Evolutionary conservation across 2,797 vertebrate genomes (phyloP), one percentile per base, ranked within the genome.

Genomic region (Sebastes elongatus): DNA sequence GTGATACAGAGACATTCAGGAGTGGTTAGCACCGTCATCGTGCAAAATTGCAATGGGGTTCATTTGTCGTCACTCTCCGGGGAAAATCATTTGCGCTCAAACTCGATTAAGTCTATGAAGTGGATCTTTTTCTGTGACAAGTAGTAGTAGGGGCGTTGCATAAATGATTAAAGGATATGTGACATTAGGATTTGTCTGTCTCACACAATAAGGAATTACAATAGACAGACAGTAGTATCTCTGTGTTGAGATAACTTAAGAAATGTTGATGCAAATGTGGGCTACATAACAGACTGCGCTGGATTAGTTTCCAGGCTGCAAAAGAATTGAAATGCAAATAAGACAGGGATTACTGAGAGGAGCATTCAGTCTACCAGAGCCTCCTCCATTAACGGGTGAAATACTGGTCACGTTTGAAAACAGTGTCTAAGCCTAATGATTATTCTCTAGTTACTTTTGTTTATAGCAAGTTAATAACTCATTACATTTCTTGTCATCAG

Each of bases 281-380:
- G 84, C 89, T 78, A 89, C 89, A 92, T 95, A 49, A 93, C 90
- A 95, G 83, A 73, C 81, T 74, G 84, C n/a, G 77, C 81, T 83
- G 94, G 95, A 95, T 95, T 95, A 95, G 87, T 82, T 88, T 86
- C 76, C 80, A 88, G 88, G 87, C 92, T 76, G 88, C 85, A 82
- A 83, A 87, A 94, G 91, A 95, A 96, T 96, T 95, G 92, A 95
- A 93, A 96, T 96, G 95, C 95, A 96, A 96, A 96, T 96, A 94
- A 93, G 93, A 84, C 2, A 57, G 78, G 95, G 96, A 95, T 96
- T 95, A 96, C 92, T 94, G 94, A 94, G 93, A 91, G 91, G 91
- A 91, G 92, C 93, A 93, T 95, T 95, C 92, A 93, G 86, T 93
- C 88, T 80, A 83, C 57, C 85, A 90, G 86, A 85, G 88, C 83